phyloP scores from a whole-genome alignment of 2,888 invertebrate species.

The Clanis bilineata region DNA sequence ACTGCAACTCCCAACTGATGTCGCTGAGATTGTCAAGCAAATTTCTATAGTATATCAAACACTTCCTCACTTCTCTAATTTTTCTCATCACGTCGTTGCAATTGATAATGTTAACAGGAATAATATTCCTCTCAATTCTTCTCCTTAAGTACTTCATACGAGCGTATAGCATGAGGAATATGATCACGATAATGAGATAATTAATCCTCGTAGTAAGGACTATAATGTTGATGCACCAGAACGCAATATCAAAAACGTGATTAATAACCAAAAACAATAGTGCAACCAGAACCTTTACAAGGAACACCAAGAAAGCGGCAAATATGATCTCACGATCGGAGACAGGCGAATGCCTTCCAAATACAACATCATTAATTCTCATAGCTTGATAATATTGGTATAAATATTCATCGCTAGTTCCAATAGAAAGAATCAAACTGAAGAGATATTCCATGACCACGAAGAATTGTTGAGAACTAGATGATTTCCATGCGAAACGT shows the following conservation, averaged over 20 bases:
- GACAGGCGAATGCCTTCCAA: neutral
- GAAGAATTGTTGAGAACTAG: neutral
- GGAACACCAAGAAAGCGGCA: neutral
- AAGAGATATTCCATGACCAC: neutral
- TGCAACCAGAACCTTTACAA: neutral
- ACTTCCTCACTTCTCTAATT: conserved; percentile 18
- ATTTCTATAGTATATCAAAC: conserved; percentile 24
- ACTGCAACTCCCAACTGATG: conserved; percentile 16
- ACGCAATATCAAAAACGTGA: too few relatives aligned
- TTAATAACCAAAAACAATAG: neutral
- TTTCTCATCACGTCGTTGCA: neutral
- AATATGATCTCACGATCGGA: neutral
- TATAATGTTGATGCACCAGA: neutral
- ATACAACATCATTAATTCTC: neutral
- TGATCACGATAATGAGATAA: neutral
- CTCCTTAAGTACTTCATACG: conserved; percentile 19
- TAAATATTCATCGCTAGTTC: conserved; percentile 13
- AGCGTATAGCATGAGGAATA: conserved; percentile 10
- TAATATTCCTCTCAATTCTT: conserved; percentile 10
- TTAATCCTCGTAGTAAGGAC: neutral
- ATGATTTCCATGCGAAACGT: neutral
- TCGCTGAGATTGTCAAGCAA: conserved; percentile 17
- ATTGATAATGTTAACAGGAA: conserved; percentile 20
- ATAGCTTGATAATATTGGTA: conserved; percentile 9
- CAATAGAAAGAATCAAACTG: neutral